These are phyloP conservation scores for Proteles cristata DNA, from an alignment of 2,113 vertebrate species.

Conservation along the genomic window DNA sequence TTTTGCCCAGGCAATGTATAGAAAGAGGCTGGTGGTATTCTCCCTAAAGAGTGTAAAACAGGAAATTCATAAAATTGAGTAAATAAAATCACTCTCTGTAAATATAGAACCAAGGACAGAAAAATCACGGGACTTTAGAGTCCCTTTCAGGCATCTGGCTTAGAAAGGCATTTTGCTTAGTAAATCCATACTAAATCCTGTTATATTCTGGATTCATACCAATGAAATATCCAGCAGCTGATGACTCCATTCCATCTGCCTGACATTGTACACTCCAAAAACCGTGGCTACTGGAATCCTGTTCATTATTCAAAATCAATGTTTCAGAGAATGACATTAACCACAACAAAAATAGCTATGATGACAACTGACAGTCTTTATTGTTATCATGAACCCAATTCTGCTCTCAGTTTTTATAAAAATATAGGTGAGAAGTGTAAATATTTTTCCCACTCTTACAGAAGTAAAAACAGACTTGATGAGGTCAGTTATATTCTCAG, in stretches of 20 bases:
- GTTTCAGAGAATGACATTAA: background rate
- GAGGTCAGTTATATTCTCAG: background rate
- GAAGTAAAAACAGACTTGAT: background rate
- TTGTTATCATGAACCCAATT: background rate
- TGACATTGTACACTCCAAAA: background rate
- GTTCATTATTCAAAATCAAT: constrained; percentile 5
- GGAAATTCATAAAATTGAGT: background rate
- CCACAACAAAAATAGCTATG: background rate
- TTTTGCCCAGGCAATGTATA: background rate
- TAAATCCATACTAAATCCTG: constrained; percentile 38
- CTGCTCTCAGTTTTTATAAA: background rate
- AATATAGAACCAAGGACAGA: background rate
- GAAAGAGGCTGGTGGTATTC: background rate
- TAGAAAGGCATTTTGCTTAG: background rate
- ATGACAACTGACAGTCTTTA: background rate
- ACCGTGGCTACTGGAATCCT: background rate
- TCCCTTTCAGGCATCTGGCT: background rate
- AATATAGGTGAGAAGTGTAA: background rate
- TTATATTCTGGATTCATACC: background rate
- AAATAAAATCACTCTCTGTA: constrained; percentile 17
- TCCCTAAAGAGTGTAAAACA: background rate
- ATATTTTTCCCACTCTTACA: background rate
- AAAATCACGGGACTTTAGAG: background rate
- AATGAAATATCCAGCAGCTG: background rate
- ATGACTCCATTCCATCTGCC: background rate